A percentile compares a stretch with the other conserved stretches of the same genome.
phyloP scores from a whole-genome alignment of 2,113 vertebrate species.

The Machaerirhynchus nigripectus region DNA sequence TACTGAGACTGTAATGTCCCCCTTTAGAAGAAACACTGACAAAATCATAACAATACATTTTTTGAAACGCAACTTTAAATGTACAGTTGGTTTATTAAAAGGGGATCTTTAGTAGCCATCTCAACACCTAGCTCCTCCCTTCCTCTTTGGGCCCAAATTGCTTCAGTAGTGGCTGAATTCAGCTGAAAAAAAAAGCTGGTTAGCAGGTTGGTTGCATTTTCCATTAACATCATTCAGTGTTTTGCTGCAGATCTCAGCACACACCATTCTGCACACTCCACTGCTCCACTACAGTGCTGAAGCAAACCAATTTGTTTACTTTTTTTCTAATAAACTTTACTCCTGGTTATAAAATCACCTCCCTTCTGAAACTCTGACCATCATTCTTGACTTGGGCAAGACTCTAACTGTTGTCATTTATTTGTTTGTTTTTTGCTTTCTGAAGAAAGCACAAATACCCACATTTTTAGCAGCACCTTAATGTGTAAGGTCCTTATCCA shows the following conservation, averaged over 20 bases:
- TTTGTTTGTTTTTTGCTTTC: not conserved
- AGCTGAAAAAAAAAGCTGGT: not conserved
- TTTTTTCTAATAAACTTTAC: not conserved
- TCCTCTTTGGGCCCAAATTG: not conserved
- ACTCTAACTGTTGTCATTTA: not conserved
- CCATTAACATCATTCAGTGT: not conserved
- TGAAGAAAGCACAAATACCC: not conserved
- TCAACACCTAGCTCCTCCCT: not conserved
- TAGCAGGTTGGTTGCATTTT: not conserved
- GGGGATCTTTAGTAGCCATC: not conserved
- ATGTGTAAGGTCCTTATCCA: not conserved
- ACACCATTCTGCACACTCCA: not conserved
- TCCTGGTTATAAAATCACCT: not conserved
- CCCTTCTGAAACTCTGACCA: not conserved
- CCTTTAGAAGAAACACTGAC: not conserved
- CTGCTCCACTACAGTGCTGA: not conserved
- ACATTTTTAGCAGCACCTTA: not conserved
- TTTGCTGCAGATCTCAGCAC: not conserved
- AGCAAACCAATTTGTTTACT: not conserved
- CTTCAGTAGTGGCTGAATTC: not conserved
- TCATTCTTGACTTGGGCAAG: not conserved
- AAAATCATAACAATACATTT: not conserved
- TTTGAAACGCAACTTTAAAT: not conserved
- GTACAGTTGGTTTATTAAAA: not conserved
- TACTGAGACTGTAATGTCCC: not conserved